phyloP scores from a whole-genome alignment of 1,140 invertebrate species.

The Philotrypesis tridentata region DNA sequence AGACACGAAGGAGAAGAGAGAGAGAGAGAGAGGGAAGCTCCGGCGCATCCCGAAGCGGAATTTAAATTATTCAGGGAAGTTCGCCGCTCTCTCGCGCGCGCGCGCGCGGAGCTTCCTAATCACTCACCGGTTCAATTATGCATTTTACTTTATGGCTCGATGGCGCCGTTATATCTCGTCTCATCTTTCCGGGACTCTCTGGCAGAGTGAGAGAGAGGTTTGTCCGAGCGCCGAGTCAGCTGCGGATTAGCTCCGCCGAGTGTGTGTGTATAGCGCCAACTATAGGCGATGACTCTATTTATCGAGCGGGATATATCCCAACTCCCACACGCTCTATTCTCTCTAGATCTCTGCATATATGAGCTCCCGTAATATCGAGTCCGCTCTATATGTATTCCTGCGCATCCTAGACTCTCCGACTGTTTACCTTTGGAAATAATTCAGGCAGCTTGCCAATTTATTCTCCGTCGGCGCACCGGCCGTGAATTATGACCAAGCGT shows the following conservation, averaged over 20 bases:
- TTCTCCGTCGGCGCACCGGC: neutral
- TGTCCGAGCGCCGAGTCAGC: conserved; percentile 24
- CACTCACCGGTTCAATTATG: conserved; percentile 61
- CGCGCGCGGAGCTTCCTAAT: conserved; percentile 55
- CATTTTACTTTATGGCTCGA: conserved; percentile 59
- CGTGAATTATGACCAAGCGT: neutral
- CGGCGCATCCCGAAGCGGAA: conserved; percentile 49
- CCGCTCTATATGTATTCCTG: too few species aligned
- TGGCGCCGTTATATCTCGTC: conserved; percentile 30
- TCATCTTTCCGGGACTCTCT: neutral
- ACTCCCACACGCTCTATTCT: too few species aligned
- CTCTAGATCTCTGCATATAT: too few species aligned
- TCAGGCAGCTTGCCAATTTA: neutral
- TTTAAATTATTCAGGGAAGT: conserved; percentile 58
- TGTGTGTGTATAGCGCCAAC: neutral
- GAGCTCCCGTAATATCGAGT: too few species aligned
- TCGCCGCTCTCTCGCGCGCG: too few species aligned
- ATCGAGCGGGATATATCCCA: neutral
- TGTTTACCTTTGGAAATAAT: neutral
- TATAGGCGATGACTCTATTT: conserved; percentile 23
- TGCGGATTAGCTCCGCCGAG: neutral
- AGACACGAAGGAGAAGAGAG: too few species aligned
- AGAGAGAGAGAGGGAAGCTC: neutral
- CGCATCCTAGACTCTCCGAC: neutral
- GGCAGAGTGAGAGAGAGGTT: neutral